phyloP scores from a whole-genome alignment of 2,113 vertebrate genomes.

The Suricata suricatta region DNA sequence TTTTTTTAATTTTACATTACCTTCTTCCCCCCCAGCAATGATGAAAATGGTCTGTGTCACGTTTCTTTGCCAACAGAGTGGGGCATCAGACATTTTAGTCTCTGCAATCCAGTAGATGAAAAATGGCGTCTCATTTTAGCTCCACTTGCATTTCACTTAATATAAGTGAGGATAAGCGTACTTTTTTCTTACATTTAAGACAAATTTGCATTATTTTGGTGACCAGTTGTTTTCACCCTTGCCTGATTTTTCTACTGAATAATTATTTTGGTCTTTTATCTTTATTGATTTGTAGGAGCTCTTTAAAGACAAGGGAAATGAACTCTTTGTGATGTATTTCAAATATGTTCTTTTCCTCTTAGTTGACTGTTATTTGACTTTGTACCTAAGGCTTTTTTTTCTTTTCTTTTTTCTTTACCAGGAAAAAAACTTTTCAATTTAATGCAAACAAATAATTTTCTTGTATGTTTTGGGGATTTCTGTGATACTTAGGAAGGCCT shows the following conservation, averaged over 20 bases:
- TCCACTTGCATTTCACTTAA: not conserved
- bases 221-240: not conserved
- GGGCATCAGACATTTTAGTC: not conserved
- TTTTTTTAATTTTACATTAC: not conserved
- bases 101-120: not conserved
- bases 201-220: not conserved
- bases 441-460: not conserved
- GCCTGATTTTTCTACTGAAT: not conserved
- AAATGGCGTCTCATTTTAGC: not conserved
- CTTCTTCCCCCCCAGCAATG: not conserved
- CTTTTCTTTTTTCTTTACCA: not conserved
- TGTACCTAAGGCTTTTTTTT: not conserved
- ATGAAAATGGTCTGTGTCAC: not conserved
- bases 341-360: conserved; percentile 10
- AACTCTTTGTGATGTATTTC: not conserved
- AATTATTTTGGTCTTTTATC: not conserved
- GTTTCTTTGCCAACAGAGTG: not conserved
- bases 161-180: not conserved
- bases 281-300: not conserved
- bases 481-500: not conserved
- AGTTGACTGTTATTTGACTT: conserved; percentile 35
- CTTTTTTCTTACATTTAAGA: not conserved
- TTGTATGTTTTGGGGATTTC: not conserved
- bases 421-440: not conserved
- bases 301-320: conserved; percentile 35